A percentile compares a stretch with the other conserved stretches of the same genome.
These are phyloP conservation scores for Sarotherodon lohbergeri DNA, from an alignment of 2,113 vertebrate species.

Conservation along the genomic window DNA sequence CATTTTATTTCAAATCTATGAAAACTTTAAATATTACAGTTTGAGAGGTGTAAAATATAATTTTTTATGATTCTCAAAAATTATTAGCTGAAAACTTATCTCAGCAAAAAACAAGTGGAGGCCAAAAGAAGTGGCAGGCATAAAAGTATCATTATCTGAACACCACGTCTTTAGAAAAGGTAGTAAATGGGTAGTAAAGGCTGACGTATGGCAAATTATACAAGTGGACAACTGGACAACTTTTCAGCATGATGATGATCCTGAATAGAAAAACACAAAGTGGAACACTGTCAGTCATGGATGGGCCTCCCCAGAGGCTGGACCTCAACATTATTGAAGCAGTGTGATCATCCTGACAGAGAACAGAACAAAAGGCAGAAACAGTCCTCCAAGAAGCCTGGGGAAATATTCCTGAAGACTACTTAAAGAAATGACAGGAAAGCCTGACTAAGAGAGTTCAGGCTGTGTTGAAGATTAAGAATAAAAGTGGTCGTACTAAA, in stretches of 20 bases:
- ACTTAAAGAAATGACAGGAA: background rate
- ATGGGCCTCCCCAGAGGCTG: background rate
- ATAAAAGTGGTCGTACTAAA: background rate
- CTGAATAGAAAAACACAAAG: background rate
- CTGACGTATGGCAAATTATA: background rate
- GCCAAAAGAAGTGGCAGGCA: background rate
- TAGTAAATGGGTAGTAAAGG: background rate
- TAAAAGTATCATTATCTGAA: background rate
- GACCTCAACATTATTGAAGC: background rate
- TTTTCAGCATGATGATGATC: background rate
- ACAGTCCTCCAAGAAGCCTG: background rate
- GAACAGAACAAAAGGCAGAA: background rate
- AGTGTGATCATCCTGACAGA: background rate
- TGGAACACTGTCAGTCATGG: background rate
- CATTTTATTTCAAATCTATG: background rate
- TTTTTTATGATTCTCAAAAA: background rate
- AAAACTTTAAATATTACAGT: background rate
- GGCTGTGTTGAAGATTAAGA: background rate
- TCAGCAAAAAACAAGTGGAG: background rate
- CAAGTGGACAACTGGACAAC: background rate
- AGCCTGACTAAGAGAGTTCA: background rate
- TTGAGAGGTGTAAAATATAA: background rate
- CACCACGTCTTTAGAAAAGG: background rate
- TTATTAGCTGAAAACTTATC: background rate
- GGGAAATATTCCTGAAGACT: background rate